Evolutionary conservation across 2,797 vertebrate genomes (phyloP).

Genomic region (Acomys russatus): DNA sequence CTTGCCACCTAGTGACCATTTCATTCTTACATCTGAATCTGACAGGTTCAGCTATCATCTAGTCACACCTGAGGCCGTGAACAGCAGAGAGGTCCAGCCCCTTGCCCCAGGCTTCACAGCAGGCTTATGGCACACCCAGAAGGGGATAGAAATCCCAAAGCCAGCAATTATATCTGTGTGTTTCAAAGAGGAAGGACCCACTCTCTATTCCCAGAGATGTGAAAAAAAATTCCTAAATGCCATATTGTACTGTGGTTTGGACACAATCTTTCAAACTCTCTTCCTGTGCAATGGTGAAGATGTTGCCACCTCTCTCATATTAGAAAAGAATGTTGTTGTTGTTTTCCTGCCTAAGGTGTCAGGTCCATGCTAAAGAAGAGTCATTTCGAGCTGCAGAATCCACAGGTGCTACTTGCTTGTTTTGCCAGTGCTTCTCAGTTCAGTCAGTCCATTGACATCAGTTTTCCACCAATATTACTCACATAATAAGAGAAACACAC

Average conservation of each 20-base stretch:
- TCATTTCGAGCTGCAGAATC: background rate
- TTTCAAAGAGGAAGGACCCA: background rate
- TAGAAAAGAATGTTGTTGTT: background rate
- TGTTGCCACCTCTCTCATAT: background rate
- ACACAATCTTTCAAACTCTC: background rate
- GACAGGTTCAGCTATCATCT: background rate
- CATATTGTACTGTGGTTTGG: background rate
- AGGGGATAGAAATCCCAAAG: background rate
- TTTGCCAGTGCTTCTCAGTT: background rate
- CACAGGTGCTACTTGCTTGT: background rate
- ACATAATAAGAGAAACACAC: background rate
- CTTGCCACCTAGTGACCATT: slow-evolving; percentile 10
- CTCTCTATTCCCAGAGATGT: background rate
- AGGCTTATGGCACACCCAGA: background rate
- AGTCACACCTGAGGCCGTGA: background rate
- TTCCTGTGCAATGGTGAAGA: background rate
- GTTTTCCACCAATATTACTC: slow-evolving; percentile 7
- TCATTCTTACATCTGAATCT: background rate
- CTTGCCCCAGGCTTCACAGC: background rate
- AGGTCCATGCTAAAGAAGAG: background rate
- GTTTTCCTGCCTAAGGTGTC: background rate
- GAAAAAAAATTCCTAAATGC: background rate
- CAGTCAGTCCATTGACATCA: background rate
- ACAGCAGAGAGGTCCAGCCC: background rate
- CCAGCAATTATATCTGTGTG: background rate